Conservation (phyloP, 2,888 invertebrate genomes). For the Drosophila gaucha region DNA sequence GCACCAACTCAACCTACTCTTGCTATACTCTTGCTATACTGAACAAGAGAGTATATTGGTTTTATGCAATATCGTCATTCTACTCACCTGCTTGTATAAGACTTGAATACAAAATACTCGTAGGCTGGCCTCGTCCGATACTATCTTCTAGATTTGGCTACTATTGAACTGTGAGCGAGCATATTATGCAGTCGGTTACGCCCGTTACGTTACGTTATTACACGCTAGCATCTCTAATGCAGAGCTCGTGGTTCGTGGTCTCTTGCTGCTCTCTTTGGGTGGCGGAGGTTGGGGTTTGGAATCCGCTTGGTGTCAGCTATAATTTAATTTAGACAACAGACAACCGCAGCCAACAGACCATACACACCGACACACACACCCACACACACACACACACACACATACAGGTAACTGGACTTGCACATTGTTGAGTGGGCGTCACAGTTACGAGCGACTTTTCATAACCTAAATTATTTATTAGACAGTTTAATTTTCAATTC, state of each 20-base stretch:
- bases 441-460: constrained; percentile 35
- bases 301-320: constrained; percentile 54
- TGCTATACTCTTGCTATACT: too few relatives aligned
- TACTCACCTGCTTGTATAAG: too few relatives aligned
- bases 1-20: too few relatives aligned
- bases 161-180: too few relatives aligned
- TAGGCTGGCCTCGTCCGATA: too few relatives aligned
- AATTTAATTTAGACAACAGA: constrained; percentile 66
- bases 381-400: background rate
- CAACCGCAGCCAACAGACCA: constrained; percentile 44
- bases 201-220: constrained; percentile 6
- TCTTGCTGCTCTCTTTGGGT: constrained; percentile 7
- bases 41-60: too few relatives aligned
- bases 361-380: constrained; percentile 1
- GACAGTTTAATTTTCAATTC: constrained; percentile 62
- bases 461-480: constrained; percentile 53
- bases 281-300: too few relatives aligned
- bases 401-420: constrained; percentile 28
- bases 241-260: background rate
- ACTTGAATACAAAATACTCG: too few relatives aligned
- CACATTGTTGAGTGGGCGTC: constrained; percentile 42
- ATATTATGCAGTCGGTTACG: background rate
- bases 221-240: constrained; percentile 17
- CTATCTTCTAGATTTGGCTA: too few relatives aligned
- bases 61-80: too few relatives aligned